Percentiles rank a stretch among this genome's conserved stretches.
phyloP scores from a whole-genome alignment of 1,140 invertebrate species.

The Galleria mellonella region DNA sequence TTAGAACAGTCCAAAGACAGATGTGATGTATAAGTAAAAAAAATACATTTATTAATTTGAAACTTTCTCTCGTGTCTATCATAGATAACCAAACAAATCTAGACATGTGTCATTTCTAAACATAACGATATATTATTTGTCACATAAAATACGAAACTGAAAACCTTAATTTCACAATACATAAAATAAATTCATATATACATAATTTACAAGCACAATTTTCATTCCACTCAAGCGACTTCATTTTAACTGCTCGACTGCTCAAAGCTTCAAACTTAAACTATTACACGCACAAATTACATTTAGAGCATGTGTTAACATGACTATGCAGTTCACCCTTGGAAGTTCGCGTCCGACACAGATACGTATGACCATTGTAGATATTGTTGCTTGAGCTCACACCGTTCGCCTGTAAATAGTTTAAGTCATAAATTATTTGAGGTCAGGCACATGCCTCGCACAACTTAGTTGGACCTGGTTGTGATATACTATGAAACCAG shows the following conservation, averaged over 20 bases:
- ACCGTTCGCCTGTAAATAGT: constrained; percentile 40
- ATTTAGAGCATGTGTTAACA: constrained; percentile 31
- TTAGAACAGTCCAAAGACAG: too few species aligned
- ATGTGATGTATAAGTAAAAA: too few species aligned
- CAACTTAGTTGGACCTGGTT: constrained; percentile 33
- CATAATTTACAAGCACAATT: too few species aligned
- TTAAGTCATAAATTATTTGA: constrained; percentile 58
- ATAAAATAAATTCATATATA: too few species aligned
- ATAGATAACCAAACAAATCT: too few species aligned
- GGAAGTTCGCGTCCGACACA: constrained; percentile 47
- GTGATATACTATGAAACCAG: constrained; percentile 31
- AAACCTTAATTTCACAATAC: too few species aligned
- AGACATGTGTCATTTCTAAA: too few species aligned
- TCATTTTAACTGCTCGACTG: constrained; percentile 11
- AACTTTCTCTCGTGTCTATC: too few species aligned
- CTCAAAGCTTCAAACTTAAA: constrained; percentile 21
- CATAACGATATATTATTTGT: too few species aligned
- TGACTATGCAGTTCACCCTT: constrained; percentile 18
- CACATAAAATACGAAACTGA: too few species aligned
- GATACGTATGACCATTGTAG: constrained; percentile 43
- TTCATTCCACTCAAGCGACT: constrained; percentile 7
- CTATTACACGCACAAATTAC: constrained; percentile 33
- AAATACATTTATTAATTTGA: too few species aligned
- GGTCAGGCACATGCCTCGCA: constrained; percentile 38
- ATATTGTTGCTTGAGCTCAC: constrained; percentile 8